These are phyloP conservation scores for Ameiurus melas DNA, from an alignment of 2,113 vertebrate genomes.

Conservation along the genomic window DNA sequence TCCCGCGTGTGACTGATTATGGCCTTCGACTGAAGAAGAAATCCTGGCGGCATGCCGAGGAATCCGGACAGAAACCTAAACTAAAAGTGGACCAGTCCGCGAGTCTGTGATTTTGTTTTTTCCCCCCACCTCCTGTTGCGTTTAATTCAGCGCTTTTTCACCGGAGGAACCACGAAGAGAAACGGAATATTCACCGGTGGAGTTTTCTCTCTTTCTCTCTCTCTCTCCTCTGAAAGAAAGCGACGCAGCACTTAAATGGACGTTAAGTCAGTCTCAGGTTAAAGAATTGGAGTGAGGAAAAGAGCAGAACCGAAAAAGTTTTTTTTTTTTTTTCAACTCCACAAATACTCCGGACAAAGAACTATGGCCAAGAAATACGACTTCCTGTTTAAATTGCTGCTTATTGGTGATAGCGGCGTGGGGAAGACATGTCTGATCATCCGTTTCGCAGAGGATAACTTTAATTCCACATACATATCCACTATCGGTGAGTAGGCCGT, in stretches of 20 bases:
- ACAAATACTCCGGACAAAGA: constrained; percentile 14
- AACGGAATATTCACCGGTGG: constrained; percentile 66
- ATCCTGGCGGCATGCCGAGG: constrained; percentile 10
- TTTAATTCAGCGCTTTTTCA: constrained; percentile 44
- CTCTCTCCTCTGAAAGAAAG: neutral
- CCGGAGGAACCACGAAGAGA: constrained; percentile 53
- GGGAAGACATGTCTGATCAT: constrained; percentile 95
- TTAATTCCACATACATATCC: constrained; percentile 93
- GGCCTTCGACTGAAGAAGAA: constrained; percentile 9
- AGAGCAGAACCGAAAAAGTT: neutral
- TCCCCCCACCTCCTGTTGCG: constrained; percentile 38
- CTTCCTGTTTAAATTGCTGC: constrained; percentile 87
- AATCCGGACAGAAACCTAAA: neutral
- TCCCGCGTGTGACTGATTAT: constrained; percentile 46
- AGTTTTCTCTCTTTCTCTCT: no score
- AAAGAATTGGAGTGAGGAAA: neutral
- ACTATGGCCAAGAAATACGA: constrained; percentile 91
- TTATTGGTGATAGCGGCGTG: constrained; percentile 94
- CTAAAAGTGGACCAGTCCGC: neutral
- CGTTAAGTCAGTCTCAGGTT: neutral
- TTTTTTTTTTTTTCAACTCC: neutral
- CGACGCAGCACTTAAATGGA: constrained; percentile 22
- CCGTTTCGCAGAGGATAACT: constrained; percentile 91
- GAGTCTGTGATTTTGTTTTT: neutral
- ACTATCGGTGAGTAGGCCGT: constrained; percentile 83